phyloP scores from a whole-genome alignment of 2,113 vertebrate species.

The Ophiodon elongatus region DNA sequence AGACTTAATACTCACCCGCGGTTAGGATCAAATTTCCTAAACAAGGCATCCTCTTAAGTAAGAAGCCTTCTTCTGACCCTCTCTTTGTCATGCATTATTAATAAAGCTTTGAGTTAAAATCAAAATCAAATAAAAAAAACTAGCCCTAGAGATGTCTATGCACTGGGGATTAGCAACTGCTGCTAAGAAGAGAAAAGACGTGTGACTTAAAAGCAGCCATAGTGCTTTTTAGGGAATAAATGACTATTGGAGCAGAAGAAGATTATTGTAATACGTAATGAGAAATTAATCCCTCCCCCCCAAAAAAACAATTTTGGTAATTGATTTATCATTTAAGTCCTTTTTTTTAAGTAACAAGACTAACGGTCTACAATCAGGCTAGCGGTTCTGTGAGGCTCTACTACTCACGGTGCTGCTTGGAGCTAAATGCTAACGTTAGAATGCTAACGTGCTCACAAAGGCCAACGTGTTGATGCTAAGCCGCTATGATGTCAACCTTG shows the following conservation, averaged over 20 bases:
- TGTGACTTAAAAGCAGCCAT: not conserved
- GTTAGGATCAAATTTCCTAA: conserved; percentile 56
- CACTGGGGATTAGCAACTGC: conserved; percentile 42
- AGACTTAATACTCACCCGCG: conserved; percentile 33
- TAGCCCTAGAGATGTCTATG: conserved; percentile 36
- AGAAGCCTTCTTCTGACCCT: conserved; percentile 62
- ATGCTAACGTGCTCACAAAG: not conserved
- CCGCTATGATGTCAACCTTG: not conserved
- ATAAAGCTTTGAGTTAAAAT: conserved; percentile 55
- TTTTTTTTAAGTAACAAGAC: not conserved
- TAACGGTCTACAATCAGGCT: not conserved
- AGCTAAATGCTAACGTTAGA: not conserved
- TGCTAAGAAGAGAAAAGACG: not conserved
- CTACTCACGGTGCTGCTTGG: not conserved
- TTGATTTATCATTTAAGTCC: not conserved
- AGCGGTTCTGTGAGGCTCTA: not conserved
- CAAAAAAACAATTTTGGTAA: not conserved
- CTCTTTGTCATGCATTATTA: conserved; percentile 72
- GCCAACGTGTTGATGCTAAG: not conserved
- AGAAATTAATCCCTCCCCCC: conserved; percentile 16
- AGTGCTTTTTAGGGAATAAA: conserved; percentile 21
- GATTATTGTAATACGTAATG: conserved; percentile 2
- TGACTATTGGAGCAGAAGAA: not conserved
- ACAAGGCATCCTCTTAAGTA: conserved; percentile 49
- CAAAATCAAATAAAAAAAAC: not conserved